Evolutionary conservation across 2,113 vertebrate species (phyloP).

Genomic region (Arvicanthis niloticus): DNA sequence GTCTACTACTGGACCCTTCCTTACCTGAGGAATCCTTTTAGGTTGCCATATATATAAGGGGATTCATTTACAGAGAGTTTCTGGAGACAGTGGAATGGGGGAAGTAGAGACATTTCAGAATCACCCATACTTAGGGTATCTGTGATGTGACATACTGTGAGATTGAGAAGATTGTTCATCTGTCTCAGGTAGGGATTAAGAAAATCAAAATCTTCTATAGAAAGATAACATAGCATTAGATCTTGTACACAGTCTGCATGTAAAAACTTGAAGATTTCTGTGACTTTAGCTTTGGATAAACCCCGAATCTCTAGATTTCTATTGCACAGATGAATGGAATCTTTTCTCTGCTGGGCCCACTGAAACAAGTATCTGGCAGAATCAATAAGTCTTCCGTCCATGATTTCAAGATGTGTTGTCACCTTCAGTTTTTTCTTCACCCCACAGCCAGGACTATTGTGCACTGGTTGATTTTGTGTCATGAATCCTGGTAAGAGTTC

Average conservation of each 20-base stretch:
- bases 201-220: too few species aligned
- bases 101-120: neutral
- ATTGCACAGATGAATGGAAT: neutral
- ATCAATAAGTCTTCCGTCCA: neutral
- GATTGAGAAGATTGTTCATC: neutral
- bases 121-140: fast-evolving
- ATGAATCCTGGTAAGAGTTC: too few species aligned
- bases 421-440: too few species aligned
- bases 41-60: neutral
- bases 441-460: too few species aligned
- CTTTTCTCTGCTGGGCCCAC: neutral
- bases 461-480: too few species aligned
- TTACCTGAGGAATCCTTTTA: neutral
- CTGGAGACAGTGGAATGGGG: neutral
- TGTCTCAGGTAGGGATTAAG: too few species aligned
- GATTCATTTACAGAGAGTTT: neutral
- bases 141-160: neutral
- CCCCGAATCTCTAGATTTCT: neutral
- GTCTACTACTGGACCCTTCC: neutral
- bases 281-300: too few species aligned
- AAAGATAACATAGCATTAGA: too few species aligned
- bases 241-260: too few species aligned
- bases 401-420: too few species aligned
- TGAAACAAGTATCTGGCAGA: neutral
- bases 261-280: too few species aligned